phyloP scores from a whole-genome alignment of 2,888 invertebrate species.

The Acrobeloides nanus region DNA sequence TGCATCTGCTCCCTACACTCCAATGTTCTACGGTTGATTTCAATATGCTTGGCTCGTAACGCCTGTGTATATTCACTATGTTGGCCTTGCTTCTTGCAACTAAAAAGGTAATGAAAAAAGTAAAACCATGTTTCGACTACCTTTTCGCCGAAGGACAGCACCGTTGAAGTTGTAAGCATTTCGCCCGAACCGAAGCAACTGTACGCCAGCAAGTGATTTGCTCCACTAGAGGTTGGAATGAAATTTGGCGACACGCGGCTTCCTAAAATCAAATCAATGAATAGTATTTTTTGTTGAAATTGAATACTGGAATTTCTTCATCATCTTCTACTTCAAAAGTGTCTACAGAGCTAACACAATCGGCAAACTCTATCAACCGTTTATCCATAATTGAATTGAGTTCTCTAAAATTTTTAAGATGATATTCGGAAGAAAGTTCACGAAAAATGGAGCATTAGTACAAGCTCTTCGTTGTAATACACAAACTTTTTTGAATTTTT shows the following conservation, averaged over 20 bases:
- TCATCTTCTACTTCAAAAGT: neutral
- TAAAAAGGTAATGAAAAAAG: constrained; percentile 4
- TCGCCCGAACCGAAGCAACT: constrained; percentile 14
- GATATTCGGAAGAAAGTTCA: too few relatives aligned
- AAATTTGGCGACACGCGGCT: neutral
- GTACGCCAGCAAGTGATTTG: constrained; percentile 18
- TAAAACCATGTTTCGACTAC: constrained; percentile 12
- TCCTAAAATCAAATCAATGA: constrained; percentile 8
- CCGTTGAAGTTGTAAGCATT: constrained; percentile 18
- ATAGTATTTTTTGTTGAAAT: neutral
- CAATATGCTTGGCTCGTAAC: constrained; percentile 22
- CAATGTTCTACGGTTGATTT: constrained; percentile 20
- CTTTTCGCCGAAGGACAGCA: constrained; percentile 23
- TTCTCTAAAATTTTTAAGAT: constrained; percentile 6
- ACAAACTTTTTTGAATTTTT: too few relatives aligned
- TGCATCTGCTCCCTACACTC: constrained; percentile 20
- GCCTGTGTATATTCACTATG: constrained; percentile 14
- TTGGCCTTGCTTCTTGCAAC: constrained; percentile 15
- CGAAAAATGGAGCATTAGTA: too few relatives aligned
- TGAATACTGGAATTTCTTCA: neutral
- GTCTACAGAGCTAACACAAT: neutral
- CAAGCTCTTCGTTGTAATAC: too few relatives aligned
- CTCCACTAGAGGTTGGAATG: neutral
- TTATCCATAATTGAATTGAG: neutral
- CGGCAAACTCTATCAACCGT: neutral